These are phyloP conservation scores for Aphrophora alni DNA, from an alignment of 2,888 invertebrate genomes.

Conservation along the genomic window DNA sequence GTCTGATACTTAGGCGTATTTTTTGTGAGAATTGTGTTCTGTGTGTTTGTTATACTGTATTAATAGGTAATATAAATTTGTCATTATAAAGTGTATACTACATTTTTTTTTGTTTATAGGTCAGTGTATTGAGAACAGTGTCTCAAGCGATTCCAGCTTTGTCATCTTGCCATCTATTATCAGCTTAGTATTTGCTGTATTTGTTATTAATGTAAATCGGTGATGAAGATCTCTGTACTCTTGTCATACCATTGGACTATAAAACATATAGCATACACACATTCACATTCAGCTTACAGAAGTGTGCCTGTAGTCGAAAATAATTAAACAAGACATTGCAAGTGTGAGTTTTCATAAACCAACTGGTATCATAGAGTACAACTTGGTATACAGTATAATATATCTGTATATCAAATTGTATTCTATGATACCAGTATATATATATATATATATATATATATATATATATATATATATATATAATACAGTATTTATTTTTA, in stretches of 20 bases:
- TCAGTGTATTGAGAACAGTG: slow-evolving; percentile 42
- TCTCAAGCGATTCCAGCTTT: slow-evolving; percentile 34
- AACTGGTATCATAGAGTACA: too few species aligned
- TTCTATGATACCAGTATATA: too few species aligned
- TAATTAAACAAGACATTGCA: background rate
- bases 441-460: too few species aligned
- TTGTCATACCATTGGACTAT: background rate
- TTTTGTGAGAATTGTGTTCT: too few species aligned
- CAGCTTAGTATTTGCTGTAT: slow-evolving; percentile 23
- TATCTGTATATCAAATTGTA: too few species aligned
- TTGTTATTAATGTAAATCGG: slow-evolving; percentile 41
- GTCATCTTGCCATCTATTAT: slow-evolving; percentile 37
- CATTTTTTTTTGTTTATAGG: too few species aligned
- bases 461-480: background rate
- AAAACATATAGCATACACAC: background rate
- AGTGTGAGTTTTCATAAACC: background rate
- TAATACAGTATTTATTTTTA: background rate
- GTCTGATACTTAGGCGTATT: too few species aligned
- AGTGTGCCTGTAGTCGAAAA: background rate
- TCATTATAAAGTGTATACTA: too few species aligned
- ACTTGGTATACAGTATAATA: too few species aligned
- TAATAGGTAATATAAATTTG: too few species aligned
- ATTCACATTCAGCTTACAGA: background rate
- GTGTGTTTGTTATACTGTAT: too few species aligned
- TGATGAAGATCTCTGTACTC: slow-evolving; percentile 41